Conservation (phyloP, 2,797 vertebrate genomes). For the Ptychobarbus kaznakovi region DNA sequence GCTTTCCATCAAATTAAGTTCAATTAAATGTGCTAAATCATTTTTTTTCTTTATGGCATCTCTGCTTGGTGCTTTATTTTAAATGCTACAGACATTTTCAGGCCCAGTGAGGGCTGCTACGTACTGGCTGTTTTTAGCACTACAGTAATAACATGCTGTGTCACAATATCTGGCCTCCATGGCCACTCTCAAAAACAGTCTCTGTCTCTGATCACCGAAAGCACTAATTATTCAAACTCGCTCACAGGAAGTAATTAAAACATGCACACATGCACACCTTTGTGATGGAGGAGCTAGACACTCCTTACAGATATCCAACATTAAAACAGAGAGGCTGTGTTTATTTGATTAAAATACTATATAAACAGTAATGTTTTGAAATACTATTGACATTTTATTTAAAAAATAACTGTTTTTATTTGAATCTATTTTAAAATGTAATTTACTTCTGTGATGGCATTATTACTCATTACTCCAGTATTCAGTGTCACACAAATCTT, state of each 20-base stretch:
- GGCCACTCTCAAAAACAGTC: conserved; percentile 13
- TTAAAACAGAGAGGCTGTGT: neutral
- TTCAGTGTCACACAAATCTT: no score
- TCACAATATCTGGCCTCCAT: conserved; percentile 21
- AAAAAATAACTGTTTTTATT: no score
- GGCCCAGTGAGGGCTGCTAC: neutral
- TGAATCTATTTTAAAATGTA: no score
- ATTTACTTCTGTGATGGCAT: no score
- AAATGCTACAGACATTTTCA: conserved; percentile 4
- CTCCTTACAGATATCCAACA: neutral
- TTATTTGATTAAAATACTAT: neutral
- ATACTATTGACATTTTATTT: neutral
- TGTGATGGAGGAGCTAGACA: conserved; percentile 1
- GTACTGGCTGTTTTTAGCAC: neutral
- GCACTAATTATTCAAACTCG: neutral
- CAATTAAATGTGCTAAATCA: neutral
- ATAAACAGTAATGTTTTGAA: neutral
- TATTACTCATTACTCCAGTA: no score
- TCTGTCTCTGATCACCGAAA: neutral
- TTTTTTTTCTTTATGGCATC: neutral
- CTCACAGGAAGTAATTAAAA: conserved; percentile 17
- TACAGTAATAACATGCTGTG: conserved; percentile 17
- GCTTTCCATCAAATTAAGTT: neutral
- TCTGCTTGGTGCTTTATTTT: conserved; percentile 22
- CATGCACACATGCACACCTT: neutral